A percentile compares a stretch with the other conserved stretches of the same genome.
These are phyloP conservation scores for Psilopogon haemacephalus DNA, from an alignment of 2,113 vertebrate genomes.

Conservation along the genomic window DNA sequence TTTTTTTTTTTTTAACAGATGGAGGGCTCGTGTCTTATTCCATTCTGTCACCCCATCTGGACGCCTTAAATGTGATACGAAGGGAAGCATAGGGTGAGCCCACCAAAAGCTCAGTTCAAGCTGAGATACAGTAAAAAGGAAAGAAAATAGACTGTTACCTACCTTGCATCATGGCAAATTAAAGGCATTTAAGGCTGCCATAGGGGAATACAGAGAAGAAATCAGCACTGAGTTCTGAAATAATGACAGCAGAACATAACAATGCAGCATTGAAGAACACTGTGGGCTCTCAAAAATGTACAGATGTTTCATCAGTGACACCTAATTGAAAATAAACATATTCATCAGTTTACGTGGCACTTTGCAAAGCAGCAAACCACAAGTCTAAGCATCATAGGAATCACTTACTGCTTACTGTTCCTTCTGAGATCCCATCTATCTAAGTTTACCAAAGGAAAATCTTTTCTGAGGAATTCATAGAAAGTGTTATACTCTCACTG, in stretches of 20 bases:
- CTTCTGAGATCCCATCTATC: neutral
- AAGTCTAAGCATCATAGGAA: neutral
- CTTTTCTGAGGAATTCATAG: neutral
- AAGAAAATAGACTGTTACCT: slow-evolving; percentile 46
- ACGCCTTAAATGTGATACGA: slow-evolving; percentile 62
- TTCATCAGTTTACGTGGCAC: neutral
- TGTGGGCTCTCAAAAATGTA: neutral
- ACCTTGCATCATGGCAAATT: slow-evolving; percentile 24
- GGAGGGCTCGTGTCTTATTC: slow-evolving; percentile 77
- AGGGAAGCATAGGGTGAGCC: slow-evolving; percentile 55
- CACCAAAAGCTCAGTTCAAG: slow-evolving; percentile 59
- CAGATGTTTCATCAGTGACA: neutral
- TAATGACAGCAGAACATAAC: neutral
- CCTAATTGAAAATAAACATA: slow-evolving; percentile 2
- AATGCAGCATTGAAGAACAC: neutral
- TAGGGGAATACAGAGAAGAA: neutral
- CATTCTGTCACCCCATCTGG: slow-evolving; percentile 79
- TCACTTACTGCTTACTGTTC: neutral
- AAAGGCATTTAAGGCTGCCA: slow-evolving; percentile 32
- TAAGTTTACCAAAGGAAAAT: neutral
- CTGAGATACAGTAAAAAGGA: slow-evolving; percentile 22
- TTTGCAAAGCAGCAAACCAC: neutral
- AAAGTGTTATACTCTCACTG: neutral
- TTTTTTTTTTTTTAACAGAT: slow-evolving; percentile 78
- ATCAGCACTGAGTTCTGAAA: neutral